These are phyloP conservation scores for Pristionchus maxplancki DNA, from an alignment of 2,888 invertebrate genomes.

Conservation along the genomic window DNA sequence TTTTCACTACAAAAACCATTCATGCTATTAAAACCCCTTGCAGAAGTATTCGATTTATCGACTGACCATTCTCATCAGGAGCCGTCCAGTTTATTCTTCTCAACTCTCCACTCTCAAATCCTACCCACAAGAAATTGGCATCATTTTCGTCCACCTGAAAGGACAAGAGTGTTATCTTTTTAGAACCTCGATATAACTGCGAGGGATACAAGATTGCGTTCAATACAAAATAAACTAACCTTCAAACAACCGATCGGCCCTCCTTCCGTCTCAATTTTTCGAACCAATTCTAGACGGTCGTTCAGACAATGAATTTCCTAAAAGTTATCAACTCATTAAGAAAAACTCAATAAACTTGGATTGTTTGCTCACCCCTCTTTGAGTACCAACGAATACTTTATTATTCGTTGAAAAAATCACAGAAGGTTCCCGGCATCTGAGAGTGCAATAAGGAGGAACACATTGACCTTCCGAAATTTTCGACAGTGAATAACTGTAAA, in stretches of 20 bases:
- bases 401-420: not conserved
- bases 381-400: not conserved
- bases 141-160: not conserved
- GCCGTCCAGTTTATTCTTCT: not conserved
- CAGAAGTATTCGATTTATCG: no score
- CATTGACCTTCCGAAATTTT: not conserved
- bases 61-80: no score
- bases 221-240: no score
- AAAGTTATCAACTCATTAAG: not conserved
- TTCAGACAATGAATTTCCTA: not conserved
- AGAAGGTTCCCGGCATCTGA: not conserved
- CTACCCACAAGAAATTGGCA: not conserved
- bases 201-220: no score
- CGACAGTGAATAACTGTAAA: not conserved
- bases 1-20: no score
- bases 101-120: not conserved
- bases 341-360: not conserved
- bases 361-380: not conserved
- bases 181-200: no score
- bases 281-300: not conserved
- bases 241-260: not conserved
- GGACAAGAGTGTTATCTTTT: no score
- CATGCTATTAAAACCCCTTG: no score
- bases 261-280: not conserved
- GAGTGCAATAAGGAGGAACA: not conserved